Base-by-base conservation (phyloP, 1,140 invertebrate species). In the Muscidifurax raptorellus region DNA sequence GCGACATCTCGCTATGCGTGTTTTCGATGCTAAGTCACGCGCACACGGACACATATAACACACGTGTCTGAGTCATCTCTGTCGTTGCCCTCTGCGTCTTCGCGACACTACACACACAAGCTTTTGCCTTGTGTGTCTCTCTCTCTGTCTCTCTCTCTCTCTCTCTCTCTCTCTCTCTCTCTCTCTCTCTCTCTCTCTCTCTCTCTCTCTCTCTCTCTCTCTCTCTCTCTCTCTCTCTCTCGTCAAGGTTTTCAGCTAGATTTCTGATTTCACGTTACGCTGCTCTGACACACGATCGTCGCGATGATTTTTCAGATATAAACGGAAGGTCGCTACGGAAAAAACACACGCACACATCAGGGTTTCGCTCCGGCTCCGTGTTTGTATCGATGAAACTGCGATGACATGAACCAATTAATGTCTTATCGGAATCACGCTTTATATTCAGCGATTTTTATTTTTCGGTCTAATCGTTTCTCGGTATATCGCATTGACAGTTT, bases 61-160 rank as follows among this genome's bases (percentile, higher is more conserved):
- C 64, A 44, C 67, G n/a, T 15, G 12, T n/a, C 22, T 74, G 69
- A 81, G 44, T 74, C 80, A 81, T 81, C 67, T 69, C 80, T 81
- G 80, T 74, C 80, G 71, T 74, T 81, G 69, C 80, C 69, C 80
- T 74, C 44, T 22, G 36, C 2, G 25, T 30, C 67, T 27, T 69
- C 66, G 66, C 66, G 67, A 69, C 25, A 28, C 25, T 27, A 28
- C 15, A 69, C 67, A 69, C 15, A 59, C 18, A 59, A 59, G 7
- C 22, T 18, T n/a, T 59, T 3, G 52, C 52, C 52, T 59, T 59
- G 52, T n/a, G 1, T 66, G 6, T 66, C 18, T 64, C 59, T 64
- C 59, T 64, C 59, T 64, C 18, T 64, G 4, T 64, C 59, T 64
- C 59, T 64, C 18, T 64, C 59, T 64, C 59, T 64, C 59, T 64